These are phyloP conservation scores for Acanthosepion pharaonis DNA, from an alignment of 2,888 invertebrate genomes.

Conservation along the genomic window DNA sequence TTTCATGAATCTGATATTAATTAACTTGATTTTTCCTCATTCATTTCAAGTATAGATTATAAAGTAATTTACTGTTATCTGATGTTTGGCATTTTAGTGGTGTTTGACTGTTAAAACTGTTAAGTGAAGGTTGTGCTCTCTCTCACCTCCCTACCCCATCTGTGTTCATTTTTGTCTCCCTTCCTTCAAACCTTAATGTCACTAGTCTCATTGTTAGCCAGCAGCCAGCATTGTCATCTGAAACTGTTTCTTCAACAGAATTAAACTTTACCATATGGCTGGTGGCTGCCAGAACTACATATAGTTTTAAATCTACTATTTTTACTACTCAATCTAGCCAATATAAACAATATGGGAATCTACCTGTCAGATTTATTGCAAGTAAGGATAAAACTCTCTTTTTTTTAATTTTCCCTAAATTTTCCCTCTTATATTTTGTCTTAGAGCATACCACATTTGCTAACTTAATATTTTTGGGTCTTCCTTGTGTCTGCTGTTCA, in stretches of 20 bases:
- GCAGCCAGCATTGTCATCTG: slow-evolving; percentile 33
- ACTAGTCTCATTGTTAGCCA: slow-evolving; percentile 33
- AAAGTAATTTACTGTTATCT: background rate
- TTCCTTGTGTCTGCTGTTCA: background rate
- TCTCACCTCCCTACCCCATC: background rate
- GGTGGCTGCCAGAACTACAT: background rate
- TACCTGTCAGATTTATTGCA: slow-evolving; percentile 4
- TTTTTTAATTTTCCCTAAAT: background rate
- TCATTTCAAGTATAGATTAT: slow-evolving; percentile 33
- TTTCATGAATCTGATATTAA: background rate
- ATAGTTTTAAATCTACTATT: background rate
- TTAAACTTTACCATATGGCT: background rate
- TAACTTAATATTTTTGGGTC: background rate
- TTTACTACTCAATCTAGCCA: background rate
- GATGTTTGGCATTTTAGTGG: background rate
- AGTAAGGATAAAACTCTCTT: background rate
- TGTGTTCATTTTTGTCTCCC: background rate
- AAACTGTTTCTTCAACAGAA: background rate
- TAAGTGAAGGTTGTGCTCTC: background rate
- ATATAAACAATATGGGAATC: background rate
- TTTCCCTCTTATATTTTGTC: background rate
- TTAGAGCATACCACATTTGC: background rate
- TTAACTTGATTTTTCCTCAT: slow-evolving; percentile 15
- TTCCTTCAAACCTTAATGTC: slow-evolving; percentile 15
- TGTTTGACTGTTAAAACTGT: background rate